phyloP scores from a whole-genome alignment of 2,888 invertebrate species.

The Agrenia bidenticulata region DNA sequence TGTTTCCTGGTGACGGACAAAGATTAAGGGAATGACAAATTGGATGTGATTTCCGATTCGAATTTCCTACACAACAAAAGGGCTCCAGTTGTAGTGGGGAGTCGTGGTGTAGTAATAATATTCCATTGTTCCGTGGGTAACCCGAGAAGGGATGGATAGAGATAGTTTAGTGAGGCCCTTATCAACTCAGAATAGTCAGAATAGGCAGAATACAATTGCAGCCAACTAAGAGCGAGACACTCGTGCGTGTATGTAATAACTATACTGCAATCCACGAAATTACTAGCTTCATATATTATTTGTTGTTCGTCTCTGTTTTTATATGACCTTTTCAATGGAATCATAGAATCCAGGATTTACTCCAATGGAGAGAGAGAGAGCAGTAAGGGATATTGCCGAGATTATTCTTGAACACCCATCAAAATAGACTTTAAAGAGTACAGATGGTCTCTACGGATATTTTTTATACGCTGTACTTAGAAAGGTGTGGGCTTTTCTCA shows the following conservation, averaged over 20 bases:
- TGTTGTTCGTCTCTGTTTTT: slow-evolving; percentile 10
- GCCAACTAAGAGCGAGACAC: not conserved
- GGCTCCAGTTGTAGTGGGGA: slow-evolving; percentile 3
- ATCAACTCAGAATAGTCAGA: no score
- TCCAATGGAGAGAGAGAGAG: not conserved
- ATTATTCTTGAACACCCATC: slow-evolving; percentile 9
- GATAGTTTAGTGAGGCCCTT: not conserved
- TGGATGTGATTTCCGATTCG: slow-evolving; percentile 46
- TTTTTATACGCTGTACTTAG: no score
- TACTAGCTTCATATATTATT: not conserved
- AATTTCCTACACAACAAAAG: slow-evolving; percentile 32
- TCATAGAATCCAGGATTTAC: not conserved
- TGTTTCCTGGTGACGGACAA: slow-evolving; percentile 32
- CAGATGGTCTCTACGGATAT: no score
- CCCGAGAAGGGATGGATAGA: not conserved
- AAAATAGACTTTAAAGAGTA: not conserved
- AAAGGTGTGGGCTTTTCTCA: no score
- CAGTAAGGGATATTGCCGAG: not conserved
- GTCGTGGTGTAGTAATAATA: slow-evolving; percentile 14
- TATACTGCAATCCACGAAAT: not conserved
- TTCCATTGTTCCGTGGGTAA: slow-evolving; percentile 12
- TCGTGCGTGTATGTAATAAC: slow-evolving; percentile 1
- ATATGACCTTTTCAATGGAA: not conserved
- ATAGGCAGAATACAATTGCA: no score
- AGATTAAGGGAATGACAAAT: slow-evolving; percentile 46